A percentile compares a stretch with the other conserved stretches of the same genome.
Evolutionary conservation across 1,140 invertebrate genomes (phyloP).

Genomic region (Berghia stephanieae): DNA sequence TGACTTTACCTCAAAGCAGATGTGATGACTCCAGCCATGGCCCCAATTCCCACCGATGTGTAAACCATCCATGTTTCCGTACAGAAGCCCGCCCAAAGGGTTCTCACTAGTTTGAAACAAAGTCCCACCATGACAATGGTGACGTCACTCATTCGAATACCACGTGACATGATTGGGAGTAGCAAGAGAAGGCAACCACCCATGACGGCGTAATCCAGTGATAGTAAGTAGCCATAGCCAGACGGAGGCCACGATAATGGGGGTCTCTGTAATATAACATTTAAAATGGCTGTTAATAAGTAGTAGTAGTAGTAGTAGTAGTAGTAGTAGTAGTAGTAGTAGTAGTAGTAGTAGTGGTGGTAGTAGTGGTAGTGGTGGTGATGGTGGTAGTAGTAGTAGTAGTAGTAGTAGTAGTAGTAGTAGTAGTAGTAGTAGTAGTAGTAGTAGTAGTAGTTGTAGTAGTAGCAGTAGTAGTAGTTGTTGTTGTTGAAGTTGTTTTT

Average conservation of each 20-base stretch:
- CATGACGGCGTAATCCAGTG: slow-evolving; percentile 62
- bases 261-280: slow-evolving; percentile 38
- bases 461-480: neutral
- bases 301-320: neutral
- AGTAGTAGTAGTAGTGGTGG: no score
- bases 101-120: slow-evolving; percentile 55
- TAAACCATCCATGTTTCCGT: slow-evolving; percentile 62
- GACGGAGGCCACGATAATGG: slow-evolving; percentile 62
- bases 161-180: slow-evolving; percentile 55
- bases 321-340: slow-evolving; percentile 1
- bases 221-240: slow-evolving; percentile 63
- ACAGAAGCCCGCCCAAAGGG: slow-evolving; percentile 56
- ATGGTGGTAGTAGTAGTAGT: no score
- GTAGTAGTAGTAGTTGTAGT: neutral
- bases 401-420: neutral
- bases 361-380: no score
- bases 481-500: neutral
- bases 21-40: slow-evolving; percentile 57
- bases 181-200: slow-evolving; percentile 57
- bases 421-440: neutral
- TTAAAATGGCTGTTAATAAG: neutral
- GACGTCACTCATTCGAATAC: slow-evolving; percentile 48
- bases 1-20: slow-evolving; percentile 36
- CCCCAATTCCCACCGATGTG: slow-evolving; percentile 53
- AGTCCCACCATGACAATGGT: slow-evolving; percentile 57